Base-by-base conservation (phyloP, 2,113 vertebrate species). In the Actenoides hombroni region DNA sequence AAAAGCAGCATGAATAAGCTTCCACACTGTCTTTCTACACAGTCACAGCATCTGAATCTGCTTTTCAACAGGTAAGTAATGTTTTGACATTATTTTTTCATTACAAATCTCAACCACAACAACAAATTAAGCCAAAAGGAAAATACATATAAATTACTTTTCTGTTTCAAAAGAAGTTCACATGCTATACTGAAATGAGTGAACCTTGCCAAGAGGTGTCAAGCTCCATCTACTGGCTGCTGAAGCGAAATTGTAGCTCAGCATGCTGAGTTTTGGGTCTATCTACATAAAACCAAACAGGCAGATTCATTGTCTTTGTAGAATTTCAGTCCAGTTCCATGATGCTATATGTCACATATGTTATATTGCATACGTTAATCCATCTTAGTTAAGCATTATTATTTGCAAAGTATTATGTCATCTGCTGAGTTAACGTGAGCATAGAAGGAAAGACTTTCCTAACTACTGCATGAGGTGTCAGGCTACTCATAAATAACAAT, bases 141-240 rank as follows among this genome's bases (percentile, higher is more conserved):
- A 91, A 84, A 60, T 28, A 67, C 77, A 25, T 12, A 67, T 92
- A 88, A 31, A 10, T 26, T 18, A 31, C 11, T 86, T 70, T 54
- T 83, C 60, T 48, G 33, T 53, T 82, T 82, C 46, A 74, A 49
- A 1, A 54, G 73, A 29, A 69, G 54, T 69, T 74, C 48, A 17
- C 53, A 17, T 26, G 53, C 20, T 61, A 2, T 18, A 8, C 16
- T 60, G 2, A 67, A 16, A 10, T 7, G 35, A 67, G 11, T 5
- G 6, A 54, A 44, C 17, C 71, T 69, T 60, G 56, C 44, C 83
- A 85, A 69, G 83, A 82, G 79, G 67, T 63, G 71, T 64, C 71
- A 95, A 71, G 87, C 95, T 92, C 97, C 97, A 95, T 71, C 97
- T 97, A 91, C 89, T 78, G 96, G 84, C 84, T 81, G 10, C 20